phyloP scores from a whole-genome alignment of 2,888 invertebrate species.

The Sesamia inferens region DNA sequence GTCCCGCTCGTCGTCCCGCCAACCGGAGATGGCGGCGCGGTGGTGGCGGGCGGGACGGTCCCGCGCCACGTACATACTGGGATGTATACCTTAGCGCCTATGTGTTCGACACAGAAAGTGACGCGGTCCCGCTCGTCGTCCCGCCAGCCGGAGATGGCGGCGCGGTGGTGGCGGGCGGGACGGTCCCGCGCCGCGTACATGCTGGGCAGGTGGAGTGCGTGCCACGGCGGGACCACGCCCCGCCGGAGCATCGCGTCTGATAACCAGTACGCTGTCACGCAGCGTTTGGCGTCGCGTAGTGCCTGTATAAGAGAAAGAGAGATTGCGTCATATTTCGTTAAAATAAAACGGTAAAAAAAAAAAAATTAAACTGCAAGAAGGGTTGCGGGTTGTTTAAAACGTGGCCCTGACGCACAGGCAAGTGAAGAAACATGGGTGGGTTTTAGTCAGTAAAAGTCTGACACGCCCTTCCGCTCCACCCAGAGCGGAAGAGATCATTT shows the following conservation, averaged over 20 bases:
- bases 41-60: conserved; percentile 94
- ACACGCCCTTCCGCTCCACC: too few relatives aligned
- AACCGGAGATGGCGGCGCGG: conserved; percentile 96
- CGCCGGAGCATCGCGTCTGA: conserved; percentile 96
- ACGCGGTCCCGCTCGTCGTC: conserved; percentile 95
- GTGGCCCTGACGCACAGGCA: too few relatives aligned
- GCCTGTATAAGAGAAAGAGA: conserved; percentile 78
- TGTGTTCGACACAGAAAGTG: conserved; percentile 95
- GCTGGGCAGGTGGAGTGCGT: conserved; percentile 97
- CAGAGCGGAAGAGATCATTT: too few relatives aligned
- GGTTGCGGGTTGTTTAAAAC: too few relatives aligned
- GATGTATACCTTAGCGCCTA: conserved; percentile 91
- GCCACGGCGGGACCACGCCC: conserved; percentile 97
- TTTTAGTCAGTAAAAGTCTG: too few relatives aligned
- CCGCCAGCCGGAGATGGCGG: conserved; percentile 96
- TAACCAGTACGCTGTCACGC: conserved; percentile 96
- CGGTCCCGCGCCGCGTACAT: conserved; percentile 92
- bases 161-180: conserved; percentile 94
- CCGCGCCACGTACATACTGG: conserved; percentile 90
- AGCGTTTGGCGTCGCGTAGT: conserved; percentile 91
- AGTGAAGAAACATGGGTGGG: too few relatives aligned
- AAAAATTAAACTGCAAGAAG: too few relatives aligned
- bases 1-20: conserved; percentile 95
- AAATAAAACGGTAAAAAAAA: too few relatives aligned
- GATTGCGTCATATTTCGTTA: not conserved